Base-by-base conservation (phyloP, 2,888 invertebrate genomes). In the Axea sp. region DNA sequence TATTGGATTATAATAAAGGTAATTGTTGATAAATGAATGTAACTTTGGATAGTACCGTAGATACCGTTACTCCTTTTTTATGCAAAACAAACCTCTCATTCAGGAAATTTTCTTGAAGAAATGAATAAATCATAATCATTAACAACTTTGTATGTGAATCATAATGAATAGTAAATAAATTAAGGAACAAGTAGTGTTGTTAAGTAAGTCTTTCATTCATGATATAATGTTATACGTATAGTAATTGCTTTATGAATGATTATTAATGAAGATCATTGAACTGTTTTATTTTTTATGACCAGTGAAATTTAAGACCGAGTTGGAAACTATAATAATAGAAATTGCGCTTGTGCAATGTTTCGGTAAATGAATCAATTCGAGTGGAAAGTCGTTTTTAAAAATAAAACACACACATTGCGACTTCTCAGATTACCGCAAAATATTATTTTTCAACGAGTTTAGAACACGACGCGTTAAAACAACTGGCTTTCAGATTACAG, bases 131-230 rank as follows among this genome's bases (percentile, higher is more conserved):
- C 2, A 59, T 43, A 33, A 59, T 57, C 51, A 68, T 68, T 59
- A 68, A 43, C 33, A 49, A 49, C 31, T 53, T 57, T 24, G 41
- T 26, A 8, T 57, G 33, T 22, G 33, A 67, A 49, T 55, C 31
- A 8, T 47, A 55, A 47, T 47, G 55, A 55, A 55, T 55, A 37
- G 55, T 65, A 55, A 55, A 67, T 57, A 67, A 57, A 65, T 65
- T 45, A 65, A 47, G 8, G 31, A 22, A 28, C 47, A 30, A 53
- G 14, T 26, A 45, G 24, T 19, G 8, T 30, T 14, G n/a, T 43
- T 22, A 15, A 17, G 17, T 14, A 12, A 2, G 7, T 43, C 33
- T 51, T 51, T 41, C 33, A 41, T 51, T 62, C 51, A 33, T 41
- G 17, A n/a, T 62, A n/a, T 19, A 22, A 45, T 37, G 14, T 26